Conservation (phyloP, 2,113 vertebrate species). For the Ploceus nigricollis region DNA sequence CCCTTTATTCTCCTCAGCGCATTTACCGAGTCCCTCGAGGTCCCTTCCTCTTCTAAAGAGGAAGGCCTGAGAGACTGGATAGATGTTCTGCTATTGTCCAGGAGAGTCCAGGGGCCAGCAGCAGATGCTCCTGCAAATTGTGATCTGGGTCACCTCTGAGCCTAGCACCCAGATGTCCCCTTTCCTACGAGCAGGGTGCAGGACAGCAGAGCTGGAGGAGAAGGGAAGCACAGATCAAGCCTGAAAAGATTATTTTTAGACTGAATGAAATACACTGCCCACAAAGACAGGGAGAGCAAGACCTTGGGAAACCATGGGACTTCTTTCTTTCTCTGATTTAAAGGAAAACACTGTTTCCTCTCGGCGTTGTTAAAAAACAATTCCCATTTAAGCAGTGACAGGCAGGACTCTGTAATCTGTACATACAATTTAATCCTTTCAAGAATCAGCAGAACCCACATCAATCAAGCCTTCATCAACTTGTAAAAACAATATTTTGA, state of each 20-base stretch:
- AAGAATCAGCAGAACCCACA: slow-evolving; percentile 89
- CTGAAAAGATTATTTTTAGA: slow-evolving; percentile 20
- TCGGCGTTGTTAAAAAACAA: slow-evolving; percentile 63
- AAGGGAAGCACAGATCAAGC: not conserved
- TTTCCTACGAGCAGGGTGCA: not conserved
- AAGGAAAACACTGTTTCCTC: slow-evolving; percentile 50
- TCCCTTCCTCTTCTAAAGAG: not conserved
- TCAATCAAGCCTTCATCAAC: slow-evolving; percentile 99
- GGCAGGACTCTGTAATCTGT: slow-evolving; percentile 85
- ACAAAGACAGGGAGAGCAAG: not conserved
- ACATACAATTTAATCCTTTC: slow-evolving; percentile 99
- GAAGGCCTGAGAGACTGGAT: not conserved
- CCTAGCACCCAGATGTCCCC: not conserved
- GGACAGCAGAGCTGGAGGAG: not conserved
- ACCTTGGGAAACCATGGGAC: slow-evolving; percentile 2
- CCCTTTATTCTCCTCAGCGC: not conserved
- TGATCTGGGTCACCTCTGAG: not conserved
- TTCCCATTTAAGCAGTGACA: slow-evolving; percentile 64
- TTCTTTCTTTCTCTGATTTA: slow-evolving; percentile 17
- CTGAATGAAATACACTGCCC: not conserved
- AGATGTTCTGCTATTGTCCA: not conserved
- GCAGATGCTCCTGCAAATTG: not conserved
- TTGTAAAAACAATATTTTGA: slow-evolving; percentile 98
- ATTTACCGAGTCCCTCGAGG: not conserved
- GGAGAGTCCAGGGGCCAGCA: not conserved